Conservation (phyloP, 2,797 vertebrate species). For the Sternarchorhynchus goeldii region DNA sequence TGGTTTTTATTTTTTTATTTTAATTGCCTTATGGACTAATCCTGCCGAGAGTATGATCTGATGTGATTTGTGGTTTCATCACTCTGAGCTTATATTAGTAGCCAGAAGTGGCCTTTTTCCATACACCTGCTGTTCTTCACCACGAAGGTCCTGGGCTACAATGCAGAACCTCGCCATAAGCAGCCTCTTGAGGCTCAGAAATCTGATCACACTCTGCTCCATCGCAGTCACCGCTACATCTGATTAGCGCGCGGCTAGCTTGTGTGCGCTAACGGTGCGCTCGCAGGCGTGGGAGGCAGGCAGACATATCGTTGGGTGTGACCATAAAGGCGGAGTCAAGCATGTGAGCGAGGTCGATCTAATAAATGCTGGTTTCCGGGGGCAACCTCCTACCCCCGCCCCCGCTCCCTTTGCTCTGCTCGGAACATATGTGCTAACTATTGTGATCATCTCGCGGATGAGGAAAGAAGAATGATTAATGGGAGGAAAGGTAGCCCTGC, state of each 20-base stretch:
- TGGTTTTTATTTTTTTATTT: too few species aligned
- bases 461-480: slow-evolving; percentile 66
- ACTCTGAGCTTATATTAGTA: not conserved
- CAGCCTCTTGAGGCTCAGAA: not conserved
- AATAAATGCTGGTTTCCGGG: not conserved
- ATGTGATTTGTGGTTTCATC: too few species aligned
- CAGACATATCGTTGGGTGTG: slow-evolving; percentile 16
- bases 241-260: slow-evolving; percentile 21
- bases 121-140: too few species aligned
- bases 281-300: slow-evolving; percentile 8
- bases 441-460: slow-evolving; percentile 49
- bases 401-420: slow-evolving; percentile 18
- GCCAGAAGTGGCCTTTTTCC: not conserved
- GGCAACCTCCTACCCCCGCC: not conserved
- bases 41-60: not conserved
- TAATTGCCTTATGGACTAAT: too few species aligned
- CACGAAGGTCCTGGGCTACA: not conserved
- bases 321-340: slow-evolving; percentile 29
- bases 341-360: not conserved
- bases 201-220: slow-evolving; percentile 15
- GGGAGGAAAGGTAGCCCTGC: slow-evolving; percentile 50
- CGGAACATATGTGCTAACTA: slow-evolving; percentile 5
- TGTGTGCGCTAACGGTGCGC: slow-evolving; percentile 44
- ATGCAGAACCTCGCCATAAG: slow-evolving; percentile 11
- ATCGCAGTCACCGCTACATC: slow-evolving; percentile 2